These are phyloP conservation scores for Champsocephalus gunnari DNA, from an alignment of 2,797 vertebrate genomes.

Conservation along the genomic window DNA sequence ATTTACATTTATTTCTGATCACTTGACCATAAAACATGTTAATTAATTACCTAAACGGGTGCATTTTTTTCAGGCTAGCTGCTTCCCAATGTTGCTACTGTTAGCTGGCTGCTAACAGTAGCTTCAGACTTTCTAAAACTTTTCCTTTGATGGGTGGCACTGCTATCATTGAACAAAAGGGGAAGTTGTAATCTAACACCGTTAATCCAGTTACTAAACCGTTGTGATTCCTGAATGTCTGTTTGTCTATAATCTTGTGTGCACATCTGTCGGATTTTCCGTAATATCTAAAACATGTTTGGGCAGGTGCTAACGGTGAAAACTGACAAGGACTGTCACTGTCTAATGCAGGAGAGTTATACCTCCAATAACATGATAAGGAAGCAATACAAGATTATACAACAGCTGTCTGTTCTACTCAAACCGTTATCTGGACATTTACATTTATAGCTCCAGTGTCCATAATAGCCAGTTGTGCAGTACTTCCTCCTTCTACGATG, in stretches of 20 bases:
- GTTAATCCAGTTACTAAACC: neutral
- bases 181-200: neutral
- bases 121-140: neutral
- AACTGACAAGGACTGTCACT: neutral
- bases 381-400: neutral
- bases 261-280: constrained; percentile 11
- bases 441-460: neutral
- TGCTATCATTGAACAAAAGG: neutral
- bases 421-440: neutral
- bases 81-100: too few species aligned
- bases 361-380: neutral
- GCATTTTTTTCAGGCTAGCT: too few species aligned
- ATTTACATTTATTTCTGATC: too few species aligned
- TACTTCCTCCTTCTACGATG: neutral
- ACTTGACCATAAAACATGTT: too few species aligned
- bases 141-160: neutral
- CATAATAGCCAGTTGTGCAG: neutral
- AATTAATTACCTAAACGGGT: too few species aligned
- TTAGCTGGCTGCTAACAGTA: too few species aligned
- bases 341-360: neutral
- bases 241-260: constrained; percentile 19
- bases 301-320: constrained; percentile 9
- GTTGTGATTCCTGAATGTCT: neutral
- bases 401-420: constrained; percentile 2
- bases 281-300: constrained; percentile 19